Conservation (phyloP, 2,113 vertebrate species). For the Bos javanicus region DNA sequence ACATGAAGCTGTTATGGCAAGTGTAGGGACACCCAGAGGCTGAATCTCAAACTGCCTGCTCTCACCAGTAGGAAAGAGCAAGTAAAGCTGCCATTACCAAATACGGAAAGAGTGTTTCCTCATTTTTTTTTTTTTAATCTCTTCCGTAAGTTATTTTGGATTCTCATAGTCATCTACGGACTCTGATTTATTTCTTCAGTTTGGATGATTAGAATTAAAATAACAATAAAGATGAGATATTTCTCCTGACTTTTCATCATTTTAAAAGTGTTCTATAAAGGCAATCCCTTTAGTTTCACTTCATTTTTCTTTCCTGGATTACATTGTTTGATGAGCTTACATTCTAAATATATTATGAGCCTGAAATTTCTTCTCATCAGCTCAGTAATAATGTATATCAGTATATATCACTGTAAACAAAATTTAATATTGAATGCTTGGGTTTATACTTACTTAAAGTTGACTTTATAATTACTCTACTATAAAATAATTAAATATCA, state of each 20-base stretch:
- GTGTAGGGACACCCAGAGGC: too few species aligned
- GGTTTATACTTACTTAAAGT: background rate
- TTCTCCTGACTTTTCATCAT: background rate
- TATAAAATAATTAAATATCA: background rate
- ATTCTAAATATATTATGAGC: background rate
- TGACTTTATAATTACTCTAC: background rate
- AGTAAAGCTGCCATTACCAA: background rate
- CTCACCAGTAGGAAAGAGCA: background rate
- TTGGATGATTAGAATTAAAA: background rate
- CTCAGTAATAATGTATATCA: background rate
- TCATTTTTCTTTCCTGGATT: background rate
- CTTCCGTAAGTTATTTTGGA: background rate
- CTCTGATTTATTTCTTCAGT: background rate
- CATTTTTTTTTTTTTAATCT: background rate
- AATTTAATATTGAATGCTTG: background rate
- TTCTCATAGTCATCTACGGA: background rate
- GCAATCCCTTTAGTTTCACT: background rate
- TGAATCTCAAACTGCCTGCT: background rate
- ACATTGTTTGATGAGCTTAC: background rate
- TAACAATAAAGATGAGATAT: background rate
- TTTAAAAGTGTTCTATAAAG: background rate
- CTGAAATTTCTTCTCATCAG: background rate
- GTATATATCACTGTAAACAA: background rate
- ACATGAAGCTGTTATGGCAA: background rate
- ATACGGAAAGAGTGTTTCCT: background rate